phyloP scores from a whole-genome alignment of 2,113 vertebrate genomes.

The Penelope pileata region DNA sequence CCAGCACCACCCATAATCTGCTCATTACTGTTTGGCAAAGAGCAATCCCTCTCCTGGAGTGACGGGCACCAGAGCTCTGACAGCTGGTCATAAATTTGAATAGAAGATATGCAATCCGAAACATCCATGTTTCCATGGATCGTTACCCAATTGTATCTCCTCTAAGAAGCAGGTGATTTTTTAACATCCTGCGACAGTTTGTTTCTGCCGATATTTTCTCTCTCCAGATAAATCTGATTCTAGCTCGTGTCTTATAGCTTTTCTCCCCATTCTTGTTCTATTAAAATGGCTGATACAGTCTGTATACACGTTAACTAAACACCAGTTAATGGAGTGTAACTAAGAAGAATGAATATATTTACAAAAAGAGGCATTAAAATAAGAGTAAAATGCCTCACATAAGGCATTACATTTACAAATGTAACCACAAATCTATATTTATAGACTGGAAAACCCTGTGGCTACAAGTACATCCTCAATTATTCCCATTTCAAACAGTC shows the following conservation, averaged over 20 bases:
- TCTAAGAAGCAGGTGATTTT: slow-evolving; percentile 48
- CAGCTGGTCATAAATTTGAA: slow-evolving; percentile 54
- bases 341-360: slow-evolving; percentile 35
- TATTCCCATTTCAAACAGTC: neutral
- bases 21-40: slow-evolving; percentile 42
- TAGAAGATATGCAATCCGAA: neutral
- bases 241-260: neutral
- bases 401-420: neutral
- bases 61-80: neutral
- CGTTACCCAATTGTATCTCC: slow-evolving; percentile 36
- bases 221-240: neutral
- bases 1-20: slow-evolving; percentile 22
- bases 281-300: neutral
- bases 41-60: slow-evolving; percentile 9
- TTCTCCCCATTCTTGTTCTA: neutral
- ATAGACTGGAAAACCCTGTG: neutral
- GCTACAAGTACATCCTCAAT: neutral
- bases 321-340: neutral
- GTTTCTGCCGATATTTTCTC: slow-evolving; percentile 7
- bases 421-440: neutral
- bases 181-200: slow-evolving; percentile 12
- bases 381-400: neutral
- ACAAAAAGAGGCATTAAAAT: neutral
- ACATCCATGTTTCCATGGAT: slow-evolving; percentile 30
- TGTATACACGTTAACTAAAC: neutral